Base-by-base conservation (phyloP, 2,113 vertebrate species). In the Nibea albiflora region DNA sequence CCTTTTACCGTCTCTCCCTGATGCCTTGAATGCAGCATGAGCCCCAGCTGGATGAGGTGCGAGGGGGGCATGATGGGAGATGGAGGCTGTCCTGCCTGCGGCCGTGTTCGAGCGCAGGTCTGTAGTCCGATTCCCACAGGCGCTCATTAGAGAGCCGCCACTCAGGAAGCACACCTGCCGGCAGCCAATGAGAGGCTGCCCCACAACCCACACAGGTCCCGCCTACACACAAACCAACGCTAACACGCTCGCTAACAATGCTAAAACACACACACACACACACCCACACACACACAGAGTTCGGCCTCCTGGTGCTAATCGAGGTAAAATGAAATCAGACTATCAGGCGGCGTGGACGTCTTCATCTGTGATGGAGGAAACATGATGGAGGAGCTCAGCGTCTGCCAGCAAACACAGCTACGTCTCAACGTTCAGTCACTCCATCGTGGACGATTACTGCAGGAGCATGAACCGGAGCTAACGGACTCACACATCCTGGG, bases 141-240 rank as follows among this genome's bases (percentile, higher is more conserved):
- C 82, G 46, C 91, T 94, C 90, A 90, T 95, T 94, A 95, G 79
- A 73, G 74, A 85, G 79, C 74, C 86, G 89, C 88, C 93, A 91
- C 88, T 94, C 93, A 93, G 56, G 79, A 84, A 83, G 80, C 66
- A 76, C 83, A 91, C 75, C 93, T 88, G 88, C 90, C 70, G 46
- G 88, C 91, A 85, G 85, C 93, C 94, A 93, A 93, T 93, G 49
- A 84, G 76, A 83, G 12, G 35, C 69, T 82, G 89, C 84, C 88
- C 89, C 15, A 24, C 78, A 76, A 39, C 91, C 90, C 85, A 90
- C 91, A 70, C 91, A 90, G 90, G 88, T 92, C 88, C 91, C 88
- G 76, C 90, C 92, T 54, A 92, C 90, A 77, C 81, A 80, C 54
- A 1, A 28, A 57, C 67, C 44, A 1, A 15, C 54, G 24, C 68